Conservation (phyloP, 2,113 vertebrate genomes). For the Puntigrus tetrazona region DNA sequence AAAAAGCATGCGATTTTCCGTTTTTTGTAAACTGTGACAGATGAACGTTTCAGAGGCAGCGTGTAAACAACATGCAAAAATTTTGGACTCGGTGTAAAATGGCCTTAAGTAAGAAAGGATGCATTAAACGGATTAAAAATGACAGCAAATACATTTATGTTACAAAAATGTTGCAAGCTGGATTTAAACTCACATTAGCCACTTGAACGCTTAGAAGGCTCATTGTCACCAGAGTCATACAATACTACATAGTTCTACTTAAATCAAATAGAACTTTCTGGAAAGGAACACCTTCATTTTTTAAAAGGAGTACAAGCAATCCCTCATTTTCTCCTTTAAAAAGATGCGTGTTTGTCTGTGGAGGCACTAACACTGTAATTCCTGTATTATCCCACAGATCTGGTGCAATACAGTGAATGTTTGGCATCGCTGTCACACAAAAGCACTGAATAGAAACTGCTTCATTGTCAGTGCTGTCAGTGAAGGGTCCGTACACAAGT, state of each 20-base stretch:
- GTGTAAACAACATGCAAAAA: too few species aligned
- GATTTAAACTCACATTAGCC: too few species aligned
- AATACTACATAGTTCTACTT: not conserved
- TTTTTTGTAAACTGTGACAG: too few species aligned
- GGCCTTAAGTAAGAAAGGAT: too few species aligned
- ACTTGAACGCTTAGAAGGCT: not conserved
- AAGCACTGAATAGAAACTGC: not conserved
- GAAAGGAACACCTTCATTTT: not conserved
- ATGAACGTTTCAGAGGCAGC: too few species aligned
- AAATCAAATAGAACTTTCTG: not conserved
- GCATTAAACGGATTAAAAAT: not conserved
- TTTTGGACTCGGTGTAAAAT: too few species aligned
- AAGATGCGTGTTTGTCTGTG: not conserved
- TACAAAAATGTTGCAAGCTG: not conserved
- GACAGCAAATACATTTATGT: not conserved
- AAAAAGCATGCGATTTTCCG: too few species aligned
- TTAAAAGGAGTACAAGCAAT: not conserved
- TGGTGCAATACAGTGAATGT: not conserved
- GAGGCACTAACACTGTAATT: not conserved
- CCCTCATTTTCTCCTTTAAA: not conserved
- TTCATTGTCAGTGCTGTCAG: conserved; percentile 21
- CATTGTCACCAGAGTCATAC: too few species aligned
- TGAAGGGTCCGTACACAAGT: not conserved
- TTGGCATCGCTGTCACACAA: not conserved
- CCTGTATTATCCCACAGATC: not conserved